Percentiles rank a stretch among this genome's conserved stretches.
Conservation (phyloP, 2,797 vertebrate genomes). For the Poecilia gillii region DNA sequence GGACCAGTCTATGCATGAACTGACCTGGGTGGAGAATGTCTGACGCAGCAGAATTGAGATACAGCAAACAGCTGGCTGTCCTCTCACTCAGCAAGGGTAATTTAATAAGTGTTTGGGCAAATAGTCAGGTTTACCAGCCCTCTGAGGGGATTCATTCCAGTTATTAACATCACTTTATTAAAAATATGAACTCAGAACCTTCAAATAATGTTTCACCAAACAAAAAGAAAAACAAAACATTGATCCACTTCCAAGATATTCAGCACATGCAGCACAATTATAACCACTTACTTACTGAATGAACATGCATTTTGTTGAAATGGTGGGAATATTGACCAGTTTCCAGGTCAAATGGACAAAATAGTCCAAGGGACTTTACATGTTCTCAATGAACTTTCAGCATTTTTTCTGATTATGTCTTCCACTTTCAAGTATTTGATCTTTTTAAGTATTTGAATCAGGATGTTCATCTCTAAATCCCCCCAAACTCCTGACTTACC, state of each 20-base stretch:
- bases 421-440: not conserved
- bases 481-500: not conserved
- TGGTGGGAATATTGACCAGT: not conserved
- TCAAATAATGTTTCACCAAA: not conserved
- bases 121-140: slow-evolving; percentile 1
- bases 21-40: slow-evolving; percentile 41
- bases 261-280: not conserved
- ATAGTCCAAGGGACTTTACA: not conserved
- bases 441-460: not conserved
- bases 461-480: not conserved
- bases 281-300: not conserved
- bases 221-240: not conserved
- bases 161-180: slow-evolving; percentile 10
- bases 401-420: not conserved
- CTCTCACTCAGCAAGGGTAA: slow-evolving; percentile 9
- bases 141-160: slow-evolving; percentile 3
- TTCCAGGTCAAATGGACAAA: not conserved
- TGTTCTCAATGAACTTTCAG: not conserved
- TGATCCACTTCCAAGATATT: not conserved
- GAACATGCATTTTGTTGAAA: not conserved
- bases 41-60: slow-evolving; percentile 27
- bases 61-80: slow-evolving; percentile 9
- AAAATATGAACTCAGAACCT: not conserved
- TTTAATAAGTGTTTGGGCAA: slow-evolving; percentile 26
- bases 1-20: slow-evolving; percentile 45